Evolutionary conservation across 2,113 vertebrate genomes (phyloP), one percentile per base, ranked within the genome.

Genomic region (Pteropus alecto): DNA sequence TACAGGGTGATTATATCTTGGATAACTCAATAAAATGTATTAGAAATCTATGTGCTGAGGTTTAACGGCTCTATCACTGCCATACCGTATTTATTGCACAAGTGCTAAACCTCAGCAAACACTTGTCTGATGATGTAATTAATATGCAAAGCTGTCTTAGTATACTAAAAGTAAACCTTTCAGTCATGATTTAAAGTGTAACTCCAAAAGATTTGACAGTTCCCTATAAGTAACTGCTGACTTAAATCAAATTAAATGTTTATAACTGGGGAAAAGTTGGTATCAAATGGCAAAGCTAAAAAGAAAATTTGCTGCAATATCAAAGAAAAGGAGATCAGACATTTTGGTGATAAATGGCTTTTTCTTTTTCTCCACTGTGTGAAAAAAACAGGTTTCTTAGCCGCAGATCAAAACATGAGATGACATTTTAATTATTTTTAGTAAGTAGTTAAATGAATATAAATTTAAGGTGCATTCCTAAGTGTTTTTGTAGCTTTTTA

Each of bases 241-340:
- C 41, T 87, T 96, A 95, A 96, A 93, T 97, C 88, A 98, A 97
- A 96, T 61, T 93, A 43, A 81, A 89, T 70, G 61, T 83, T 94
- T 87, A 84, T 93, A 91, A 87, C 92, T 94, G 48, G 76, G 33
- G 26, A 79, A 96, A 96, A 63, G 22, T 93, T 86, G 33, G 6
- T 88, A 77, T 90, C 61, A 93, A 93, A 70, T 65, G n/a, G 43
- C 41, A 94, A 82, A 56, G 14, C 56, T 70, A 15, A 77, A 93
- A 58, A 73, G 94, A 77, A 70, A 33, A 38, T 51, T 9, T 33
- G 35, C 19, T 92, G 15, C 58, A 79, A 28, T 93, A 79, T 78
- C 71, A 89, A 87, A 96, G 30, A 60, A 67, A 38, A 91, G 14
- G 30, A 82, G 26, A 60, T 90, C n/a, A 60, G n/a, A 96, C 4